These are phyloP conservation scores for Argynnis bischoffii DNA, from an alignment of 2,888 invertebrate species.

Conservation along the genomic window DNA sequence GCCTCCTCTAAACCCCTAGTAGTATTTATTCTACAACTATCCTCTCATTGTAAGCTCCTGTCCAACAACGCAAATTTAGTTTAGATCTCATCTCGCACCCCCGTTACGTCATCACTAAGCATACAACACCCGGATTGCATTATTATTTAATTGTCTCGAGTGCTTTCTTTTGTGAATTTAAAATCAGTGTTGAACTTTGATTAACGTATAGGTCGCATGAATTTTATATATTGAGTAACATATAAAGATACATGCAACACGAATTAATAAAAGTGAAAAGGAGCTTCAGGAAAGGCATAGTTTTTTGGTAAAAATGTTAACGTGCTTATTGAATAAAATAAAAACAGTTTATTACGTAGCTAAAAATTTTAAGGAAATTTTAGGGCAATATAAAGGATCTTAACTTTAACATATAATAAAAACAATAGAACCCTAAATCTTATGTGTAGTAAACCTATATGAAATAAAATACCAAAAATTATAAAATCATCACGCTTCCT, in stretches of 20 bases:
- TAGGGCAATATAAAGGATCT: too few relatives aligned
- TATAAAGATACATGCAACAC: too few relatives aligned
- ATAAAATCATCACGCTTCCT: conserved; percentile 34
- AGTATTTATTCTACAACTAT: conserved; percentile 77
- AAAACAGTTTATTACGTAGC: too few relatives aligned
- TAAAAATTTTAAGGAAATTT: too few relatives aligned
- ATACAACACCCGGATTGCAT: conserved; percentile 76
- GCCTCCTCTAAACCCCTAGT: conserved; percentile 43
- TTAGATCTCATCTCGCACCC: conserved; percentile 74
- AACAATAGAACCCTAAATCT: too few relatives aligned
- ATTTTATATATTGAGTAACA: too few relatives aligned
- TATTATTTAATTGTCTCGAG: conserved; percentile 77
- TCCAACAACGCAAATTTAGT: conserved; percentile 70
- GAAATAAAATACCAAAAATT: conserved; percentile 22
- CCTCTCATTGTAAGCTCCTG: conserved; percentile 72
- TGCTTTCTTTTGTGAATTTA: conserved; percentile 58
- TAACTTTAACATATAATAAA: too few relatives aligned
- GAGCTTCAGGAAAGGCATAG: too few relatives aligned
- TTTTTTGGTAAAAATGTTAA: too few relatives aligned
- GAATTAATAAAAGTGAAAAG: too few relatives aligned
- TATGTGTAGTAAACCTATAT: neutral
- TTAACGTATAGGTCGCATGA: conserved; percentile 31
- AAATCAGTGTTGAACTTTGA: conserved; percentile 47
- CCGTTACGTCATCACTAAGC: conserved; percentile 55
- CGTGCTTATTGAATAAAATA: too few relatives aligned